Evolutionary conservation across 2,888 invertebrate genomes (phyloP).

Genomic region (Stictocephala bisonia): DNA sequence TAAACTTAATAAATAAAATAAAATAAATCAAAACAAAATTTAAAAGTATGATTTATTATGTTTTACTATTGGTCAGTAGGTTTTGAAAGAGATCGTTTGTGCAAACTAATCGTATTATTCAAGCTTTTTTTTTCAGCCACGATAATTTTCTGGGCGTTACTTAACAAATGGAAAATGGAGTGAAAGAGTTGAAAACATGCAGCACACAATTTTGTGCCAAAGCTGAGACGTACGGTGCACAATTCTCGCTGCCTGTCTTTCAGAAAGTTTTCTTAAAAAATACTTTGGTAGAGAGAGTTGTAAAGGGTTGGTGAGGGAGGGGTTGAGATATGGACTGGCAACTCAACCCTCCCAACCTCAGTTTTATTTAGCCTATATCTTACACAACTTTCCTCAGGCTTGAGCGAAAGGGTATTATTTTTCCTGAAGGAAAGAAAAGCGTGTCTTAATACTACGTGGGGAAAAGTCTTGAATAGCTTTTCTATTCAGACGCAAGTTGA

Average conservation of each 20-base stretch:
- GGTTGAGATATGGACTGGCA: slow-evolving; percentile 1
- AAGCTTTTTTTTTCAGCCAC: too few species aligned
- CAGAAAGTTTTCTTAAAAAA: neutral
- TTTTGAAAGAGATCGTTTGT: too few species aligned
- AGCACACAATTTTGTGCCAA: neutral
- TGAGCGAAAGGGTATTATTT: slow-evolving; percentile 46
- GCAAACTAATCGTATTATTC: too few species aligned
- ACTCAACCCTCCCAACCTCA: slow-evolving; percentile 25
- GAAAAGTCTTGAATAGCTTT: neutral
- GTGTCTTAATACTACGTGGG: slow-evolving; percentile 29
- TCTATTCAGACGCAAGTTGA: neutral
- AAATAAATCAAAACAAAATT: too few species aligned
- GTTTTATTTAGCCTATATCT: slow-evolving; percentile 47
- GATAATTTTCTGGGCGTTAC: too few species aligned
- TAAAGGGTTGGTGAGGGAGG: neutral
- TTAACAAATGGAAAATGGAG: neutral
- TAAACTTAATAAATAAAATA: too few species aligned
- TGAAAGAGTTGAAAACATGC: neutral
- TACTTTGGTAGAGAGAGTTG: slow-evolving; percentile 6
- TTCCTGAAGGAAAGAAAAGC: slow-evolving; percentile 15
- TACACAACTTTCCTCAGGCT: slow-evolving; percentile 36
- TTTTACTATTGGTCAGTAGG: too few species aligned
- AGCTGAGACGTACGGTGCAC: neutral
- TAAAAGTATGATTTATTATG: too few species aligned
- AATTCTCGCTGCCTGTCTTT: neutral